Evolutionary conservation across 2,888 invertebrate genomes (phyloP).

Genomic region (Nymphalis c-album): DNA sequence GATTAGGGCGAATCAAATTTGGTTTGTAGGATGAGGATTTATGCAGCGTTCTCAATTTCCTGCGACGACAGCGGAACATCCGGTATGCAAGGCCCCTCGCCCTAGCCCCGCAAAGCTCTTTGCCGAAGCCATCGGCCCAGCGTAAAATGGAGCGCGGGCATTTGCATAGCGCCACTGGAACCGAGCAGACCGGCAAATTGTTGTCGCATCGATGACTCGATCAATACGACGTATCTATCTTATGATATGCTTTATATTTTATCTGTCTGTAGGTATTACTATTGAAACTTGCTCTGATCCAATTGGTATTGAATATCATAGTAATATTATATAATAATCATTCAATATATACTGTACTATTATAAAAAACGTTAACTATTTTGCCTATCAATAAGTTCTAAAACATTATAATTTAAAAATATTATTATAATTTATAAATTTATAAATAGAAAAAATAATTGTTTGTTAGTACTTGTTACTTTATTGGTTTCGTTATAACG

Average conservation of each 20-base stretch:
- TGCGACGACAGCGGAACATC: conserved; percentile 77
- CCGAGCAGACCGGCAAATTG: conserved; percentile 78
- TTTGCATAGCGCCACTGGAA: conserved; percentile 76
- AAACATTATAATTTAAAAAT: too few species aligned
- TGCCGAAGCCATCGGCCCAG: conserved; percentile 55
- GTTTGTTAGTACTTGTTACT: too few species aligned
- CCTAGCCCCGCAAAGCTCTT: conserved; percentile 34
- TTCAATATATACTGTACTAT: too few species aligned
- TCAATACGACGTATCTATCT: conserved; percentile 69
- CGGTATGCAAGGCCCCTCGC: conserved; percentile 58
- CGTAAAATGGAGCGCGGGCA: conserved; percentile 74
- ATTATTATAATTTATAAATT: too few species aligned
- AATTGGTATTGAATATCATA: too few species aligned
- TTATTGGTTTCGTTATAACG: too few species aligned
- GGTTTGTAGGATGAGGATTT: conserved; percentile 78
- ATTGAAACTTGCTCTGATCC: too few species aligned
- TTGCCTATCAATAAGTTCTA: too few species aligned
- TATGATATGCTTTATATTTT: conserved; percentile 31
- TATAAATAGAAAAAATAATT: too few species aligned
- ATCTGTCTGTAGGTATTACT: conserved; percentile 3
- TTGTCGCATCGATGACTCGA: conserved; percentile 75
- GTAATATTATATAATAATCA: too few species aligned
- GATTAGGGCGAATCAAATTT: conserved; percentile 80
- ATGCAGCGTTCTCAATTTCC: conserved; percentile 81
- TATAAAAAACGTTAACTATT: too few species aligned